Percentiles rank a stretch among this genome's conserved stretches.
Conservation (phyloP, 2,888 invertebrate genomes). For the Pteria penguin region DNA sequence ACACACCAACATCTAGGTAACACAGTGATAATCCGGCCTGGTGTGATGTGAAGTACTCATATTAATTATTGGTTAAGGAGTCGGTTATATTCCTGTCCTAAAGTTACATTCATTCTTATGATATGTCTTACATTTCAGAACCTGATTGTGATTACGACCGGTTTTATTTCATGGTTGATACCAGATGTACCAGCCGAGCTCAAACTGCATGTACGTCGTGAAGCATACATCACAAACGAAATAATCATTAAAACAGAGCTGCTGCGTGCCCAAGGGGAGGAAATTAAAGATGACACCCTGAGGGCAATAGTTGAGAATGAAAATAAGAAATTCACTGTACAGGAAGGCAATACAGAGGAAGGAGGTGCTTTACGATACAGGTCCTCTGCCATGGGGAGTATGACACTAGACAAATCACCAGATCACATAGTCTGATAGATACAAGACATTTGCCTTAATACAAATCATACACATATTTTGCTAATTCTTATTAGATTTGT, state of each 20-base stretch:
- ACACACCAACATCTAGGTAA: too few species aligned
- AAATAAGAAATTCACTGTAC: slow-evolving; percentile 1
- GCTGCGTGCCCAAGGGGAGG: slow-evolving; percentile 82
- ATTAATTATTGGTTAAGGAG: too few species aligned
- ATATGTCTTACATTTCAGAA: slow-evolving; percentile 89
- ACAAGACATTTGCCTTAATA: too few species aligned
- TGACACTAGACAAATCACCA: slow-evolving; percentile 16
- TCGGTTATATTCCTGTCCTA: too few species aligned
- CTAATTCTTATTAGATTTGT: too few species aligned
- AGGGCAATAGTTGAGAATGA: slow-evolving; percentile 32
- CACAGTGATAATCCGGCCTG: too few species aligned
- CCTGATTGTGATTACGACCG: slow-evolving; percentile 93
- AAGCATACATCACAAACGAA: slow-evolving; percentile 94
- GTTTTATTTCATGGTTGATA: slow-evolving; percentile 94
- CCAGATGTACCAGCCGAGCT: slow-evolving; percentile 94
- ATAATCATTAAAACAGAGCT: slow-evolving; percentile 91
- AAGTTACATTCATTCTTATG: too few species aligned
- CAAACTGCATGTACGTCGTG: slow-evolving; percentile 91
- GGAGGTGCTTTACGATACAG: not conserved
- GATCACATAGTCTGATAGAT: not conserved
- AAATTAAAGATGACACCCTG: slow-evolving; percentile 40
- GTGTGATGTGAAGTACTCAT: too few species aligned
- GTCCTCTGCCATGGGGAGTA: slow-evolving; percentile 29
- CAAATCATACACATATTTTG: too few species aligned
- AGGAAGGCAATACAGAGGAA: not conserved